Percentiles rank a stretch among this genome's conserved stretches.
phyloP scores from a whole-genome alignment of 2,113 vertebrate genomes.

The Nannobrachium achirus region DNA sequence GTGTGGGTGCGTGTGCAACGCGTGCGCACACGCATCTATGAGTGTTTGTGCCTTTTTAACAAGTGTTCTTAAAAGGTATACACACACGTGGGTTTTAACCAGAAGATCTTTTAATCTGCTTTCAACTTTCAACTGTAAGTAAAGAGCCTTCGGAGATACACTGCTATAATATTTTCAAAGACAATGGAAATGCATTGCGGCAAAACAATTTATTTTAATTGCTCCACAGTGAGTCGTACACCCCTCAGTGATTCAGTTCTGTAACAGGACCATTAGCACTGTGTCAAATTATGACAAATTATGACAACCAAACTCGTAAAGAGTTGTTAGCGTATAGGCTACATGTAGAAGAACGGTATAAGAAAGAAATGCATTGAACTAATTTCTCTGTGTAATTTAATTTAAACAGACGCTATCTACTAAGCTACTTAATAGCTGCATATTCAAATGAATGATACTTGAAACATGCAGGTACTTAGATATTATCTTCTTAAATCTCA shows the following conservation, averaged over 20 bases:
- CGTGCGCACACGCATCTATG: no score
- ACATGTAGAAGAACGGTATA: no score
- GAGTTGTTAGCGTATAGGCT: no score
- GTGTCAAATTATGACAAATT: not conserved
- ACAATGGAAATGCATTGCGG: not conserved
- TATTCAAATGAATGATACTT: no score
- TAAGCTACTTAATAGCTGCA: no score
- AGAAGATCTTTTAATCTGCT: slow-evolving; percentile 22
- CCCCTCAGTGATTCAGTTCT: not conserved
- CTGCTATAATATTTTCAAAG: no score
- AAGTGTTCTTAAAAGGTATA: not conserved
- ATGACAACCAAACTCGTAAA: not conserved
- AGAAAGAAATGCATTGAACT: no score
- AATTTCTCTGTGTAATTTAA: no score
- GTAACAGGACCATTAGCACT: not conserved
- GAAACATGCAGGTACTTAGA: no score
- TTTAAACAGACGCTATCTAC: no score
- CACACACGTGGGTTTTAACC: not conserved
- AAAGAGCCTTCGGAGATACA: not conserved
- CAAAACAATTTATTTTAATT: not conserved
- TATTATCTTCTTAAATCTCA: not conserved
- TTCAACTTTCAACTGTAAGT: slow-evolving; percentile 6
- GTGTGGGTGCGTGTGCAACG: not conserved
- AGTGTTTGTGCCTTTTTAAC: not conserved
- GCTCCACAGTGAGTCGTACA: not conserved